A percentile compares a stretch with the other conserved stretches of the same genome.
Evolutionary conservation across 2,113 vertebrate genomes (phyloP).

Genomic region (Grammomys surdaster): DNA sequence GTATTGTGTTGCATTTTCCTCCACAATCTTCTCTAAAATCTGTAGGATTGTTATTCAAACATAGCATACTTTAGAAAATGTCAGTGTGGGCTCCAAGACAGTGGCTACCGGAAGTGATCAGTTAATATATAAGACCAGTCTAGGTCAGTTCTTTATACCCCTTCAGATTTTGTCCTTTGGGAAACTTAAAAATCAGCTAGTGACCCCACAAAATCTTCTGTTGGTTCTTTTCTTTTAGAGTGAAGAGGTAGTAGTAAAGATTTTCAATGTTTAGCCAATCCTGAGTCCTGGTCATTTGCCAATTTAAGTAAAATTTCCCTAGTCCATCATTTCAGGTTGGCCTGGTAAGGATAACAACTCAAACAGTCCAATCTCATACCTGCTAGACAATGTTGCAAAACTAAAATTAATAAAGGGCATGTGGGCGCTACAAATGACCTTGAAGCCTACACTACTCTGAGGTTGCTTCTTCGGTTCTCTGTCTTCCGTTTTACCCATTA

Average conservation of each 20-base stretch:
- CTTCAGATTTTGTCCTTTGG: conserved; percentile 21
- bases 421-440: conserved; percentile 7
- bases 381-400: not conserved
- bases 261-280: not conserved
- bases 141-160: not conserved
- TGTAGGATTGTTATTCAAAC: not conserved
- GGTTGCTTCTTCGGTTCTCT: not conserved
- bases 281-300: not conserved
- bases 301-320: conserved; percentile 12
- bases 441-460: not conserved
- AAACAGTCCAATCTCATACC: conserved; percentile 29
- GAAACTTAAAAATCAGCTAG: conserved; percentile 41
- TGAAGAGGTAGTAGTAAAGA: not conserved
- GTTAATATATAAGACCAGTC: not conserved
- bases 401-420: no score
- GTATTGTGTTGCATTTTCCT: not conserved
- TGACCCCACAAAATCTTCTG: not conserved
- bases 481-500: not conserved
- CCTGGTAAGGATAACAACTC: not conserved
- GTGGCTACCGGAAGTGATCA: not conserved
- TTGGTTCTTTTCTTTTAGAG: not conserved
- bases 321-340: conserved; percentile 16
- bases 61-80: not conserved
- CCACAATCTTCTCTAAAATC: not conserved
- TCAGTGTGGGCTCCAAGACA: not conserved